Evolutionary conservation across 2,888 invertebrate species (phyloP).

Genomic region (Plagodis dolabraria): DNA sequence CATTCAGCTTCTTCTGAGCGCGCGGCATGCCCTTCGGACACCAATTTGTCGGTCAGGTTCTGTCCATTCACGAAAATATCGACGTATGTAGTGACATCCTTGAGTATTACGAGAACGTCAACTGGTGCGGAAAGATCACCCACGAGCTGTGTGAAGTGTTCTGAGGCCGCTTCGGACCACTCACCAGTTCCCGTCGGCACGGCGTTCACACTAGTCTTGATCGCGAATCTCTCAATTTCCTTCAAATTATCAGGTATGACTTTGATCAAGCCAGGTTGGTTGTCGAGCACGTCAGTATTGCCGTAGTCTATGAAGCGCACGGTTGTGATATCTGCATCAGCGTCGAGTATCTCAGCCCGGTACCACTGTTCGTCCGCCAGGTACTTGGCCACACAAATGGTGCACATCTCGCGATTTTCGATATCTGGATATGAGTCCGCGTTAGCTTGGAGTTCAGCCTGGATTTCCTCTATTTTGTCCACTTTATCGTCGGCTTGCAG

Average conservation of each 20-base stretch:
- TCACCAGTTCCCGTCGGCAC: slow-evolving; percentile 86
- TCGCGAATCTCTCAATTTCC: slow-evolving; percentile 81
- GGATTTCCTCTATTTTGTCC: slow-evolving; percentile 84
- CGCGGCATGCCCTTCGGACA: slow-evolving; percentile 84
- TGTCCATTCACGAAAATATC: slow-evolving; percentile 86
- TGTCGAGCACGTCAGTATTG: slow-evolving; percentile 90
- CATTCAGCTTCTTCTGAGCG: slow-evolving; percentile 76
- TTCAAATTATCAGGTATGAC: slow-evolving; percentile 85
- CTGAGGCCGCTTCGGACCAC: slow-evolving; percentile 87
- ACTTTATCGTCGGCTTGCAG: slow-evolving; percentile 86
- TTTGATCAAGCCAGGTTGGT: slow-evolving; percentile 85
- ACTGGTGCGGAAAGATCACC: slow-evolving; percentile 80
- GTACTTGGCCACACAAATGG: slow-evolving; percentile 91
- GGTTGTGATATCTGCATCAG: slow-evolving; percentile 90
- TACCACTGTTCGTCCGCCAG: slow-evolving; percentile 95
- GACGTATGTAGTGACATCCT: slow-evolving; percentile 86
- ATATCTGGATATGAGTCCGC: slow-evolving; percentile 81
- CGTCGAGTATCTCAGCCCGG: slow-evolving; percentile 93
- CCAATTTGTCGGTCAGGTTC: slow-evolving; percentile 86
- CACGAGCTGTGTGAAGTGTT: slow-evolving; percentile 79
- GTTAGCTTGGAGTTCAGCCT: slow-evolving; percentile 86
- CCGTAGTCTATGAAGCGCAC: slow-evolving; percentile 92
- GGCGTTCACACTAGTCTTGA: slow-evolving; percentile 88
- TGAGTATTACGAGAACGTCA: slow-evolving; percentile 82
- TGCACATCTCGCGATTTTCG: slow-evolving; percentile 85